Conservation (phyloP, 1,140 invertebrate species). For the Saxidomus purpurata region DNA sequence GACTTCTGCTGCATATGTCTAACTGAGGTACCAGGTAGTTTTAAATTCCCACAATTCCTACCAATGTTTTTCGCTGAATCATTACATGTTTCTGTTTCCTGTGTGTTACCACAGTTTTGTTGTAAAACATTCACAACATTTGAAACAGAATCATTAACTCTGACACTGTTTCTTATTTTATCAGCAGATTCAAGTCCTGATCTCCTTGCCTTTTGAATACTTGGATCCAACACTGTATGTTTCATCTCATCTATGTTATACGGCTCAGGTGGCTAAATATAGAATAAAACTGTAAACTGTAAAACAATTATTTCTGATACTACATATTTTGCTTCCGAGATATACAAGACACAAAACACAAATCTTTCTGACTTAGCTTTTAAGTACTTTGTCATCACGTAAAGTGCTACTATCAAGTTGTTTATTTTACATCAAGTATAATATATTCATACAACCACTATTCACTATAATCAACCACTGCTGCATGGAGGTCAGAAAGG, state of each 20-base stretch:
- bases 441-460: too few relatives aligned
- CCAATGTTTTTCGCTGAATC: background rate
- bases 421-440: too few relatives aligned
- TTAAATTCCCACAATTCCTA: conserved; percentile 27
- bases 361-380: too few relatives aligned
- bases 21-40: conserved; percentile 55
- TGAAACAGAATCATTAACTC: background rate
- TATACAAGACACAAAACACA: too few relatives aligned
- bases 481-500: too few relatives aligned
- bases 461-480: too few relatives aligned
- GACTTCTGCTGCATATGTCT: conserved; percentile 59
- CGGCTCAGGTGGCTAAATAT: conserved; percentile 70
- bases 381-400: too few relatives aligned
- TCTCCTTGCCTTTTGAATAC: conserved; percentile 69
- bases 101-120: conserved; percentile 15
- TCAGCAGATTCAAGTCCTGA: conserved; percentile 44
- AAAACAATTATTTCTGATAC: too few relatives aligned
- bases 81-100: conserved; percentile 4
- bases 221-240: conserved; percentile 68
- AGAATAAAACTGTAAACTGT: too few relatives aligned
- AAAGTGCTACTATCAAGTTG: too few relatives aligned
- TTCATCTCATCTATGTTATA: conserved; percentile 81
- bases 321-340: too few relatives aligned
- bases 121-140: conserved; percentile 45
- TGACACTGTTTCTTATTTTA: conserved; percentile 14